A percentile compares a stretch with the other conserved stretches of the same genome.
Conservation (phyloP, 2,113 vertebrate species). For the Lipotes vexillifer region DNA sequence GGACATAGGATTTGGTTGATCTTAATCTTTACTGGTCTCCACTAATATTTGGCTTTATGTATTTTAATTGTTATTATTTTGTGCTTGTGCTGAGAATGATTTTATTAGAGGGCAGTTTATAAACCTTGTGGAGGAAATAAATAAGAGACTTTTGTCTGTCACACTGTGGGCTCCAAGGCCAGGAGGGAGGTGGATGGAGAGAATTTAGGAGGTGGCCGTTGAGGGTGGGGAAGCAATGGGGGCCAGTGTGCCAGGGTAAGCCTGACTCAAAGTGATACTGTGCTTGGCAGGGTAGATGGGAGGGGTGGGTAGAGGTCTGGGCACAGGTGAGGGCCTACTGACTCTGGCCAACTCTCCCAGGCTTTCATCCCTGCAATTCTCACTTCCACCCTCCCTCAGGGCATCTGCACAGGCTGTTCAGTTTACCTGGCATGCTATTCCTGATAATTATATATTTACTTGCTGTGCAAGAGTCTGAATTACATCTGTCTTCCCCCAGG, state of each 20-base stretch:
- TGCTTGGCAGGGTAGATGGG: not conserved
- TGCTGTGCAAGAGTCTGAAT: not conserved
- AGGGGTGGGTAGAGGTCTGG: not conserved
- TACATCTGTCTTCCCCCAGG: not conserved
- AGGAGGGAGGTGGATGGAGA: not conserved
- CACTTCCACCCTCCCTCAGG: not conserved
- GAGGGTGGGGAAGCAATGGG: not conserved
- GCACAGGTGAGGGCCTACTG: not conserved
- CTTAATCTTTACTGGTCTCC: not conserved
- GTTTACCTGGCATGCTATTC: not conserved
- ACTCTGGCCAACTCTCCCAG: not conserved
- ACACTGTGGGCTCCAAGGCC: not conserved
- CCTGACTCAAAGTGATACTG: not conserved
- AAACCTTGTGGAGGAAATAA: constrained; percentile 14
- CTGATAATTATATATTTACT: not conserved
- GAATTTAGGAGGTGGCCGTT: not conserved
- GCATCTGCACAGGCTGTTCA: not conserved
- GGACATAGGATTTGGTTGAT: not conserved
- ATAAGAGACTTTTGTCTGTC: not conserved
- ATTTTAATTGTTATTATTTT: constrained; percentile 38
- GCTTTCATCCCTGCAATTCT: not conserved
- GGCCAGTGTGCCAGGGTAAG: not conserved
- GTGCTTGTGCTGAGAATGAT: not conserved
- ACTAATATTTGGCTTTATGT: not conserved
- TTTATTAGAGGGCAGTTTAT: not conserved